These are phyloP conservation scores for Cromileptes altivelis DNA, from an alignment of 2,113 vertebrate species.

Conservation along the genomic window DNA sequence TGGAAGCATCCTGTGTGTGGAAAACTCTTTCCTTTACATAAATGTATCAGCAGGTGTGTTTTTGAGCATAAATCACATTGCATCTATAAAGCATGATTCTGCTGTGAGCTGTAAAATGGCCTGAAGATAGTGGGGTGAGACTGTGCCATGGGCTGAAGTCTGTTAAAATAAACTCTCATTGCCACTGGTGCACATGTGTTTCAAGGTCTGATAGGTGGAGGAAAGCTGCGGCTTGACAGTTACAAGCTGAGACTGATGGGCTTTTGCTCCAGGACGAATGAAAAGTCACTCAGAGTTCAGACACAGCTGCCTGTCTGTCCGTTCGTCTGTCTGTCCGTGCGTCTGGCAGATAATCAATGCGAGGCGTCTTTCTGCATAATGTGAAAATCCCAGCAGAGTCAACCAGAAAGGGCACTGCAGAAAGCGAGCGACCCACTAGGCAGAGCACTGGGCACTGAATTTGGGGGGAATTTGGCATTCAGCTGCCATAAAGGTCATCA, in stretches of 20 bases:
- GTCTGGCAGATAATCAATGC: slow-evolving; percentile 41
- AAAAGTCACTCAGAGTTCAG: slow-evolving; percentile 71
- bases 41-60: slow-evolving; percentile 11
- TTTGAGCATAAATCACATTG: slow-evolving; percentile 16
- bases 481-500: slow-evolving; percentile 8
- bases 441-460: not conserved
- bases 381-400: slow-evolving; percentile 23
- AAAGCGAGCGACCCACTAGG: slow-evolving; percentile 9
- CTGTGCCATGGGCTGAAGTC: not conserved
- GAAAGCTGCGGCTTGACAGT: slow-evolving; percentile 55
- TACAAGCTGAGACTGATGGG: slow-evolving; percentile 53
- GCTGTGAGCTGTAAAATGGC: slow-evolving; percentile 2
- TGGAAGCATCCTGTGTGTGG: not conserved
- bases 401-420: slow-evolving; percentile 31
- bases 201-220: slow-evolving; percentile 9
- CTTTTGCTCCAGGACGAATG: slow-evolving; percentile 45
- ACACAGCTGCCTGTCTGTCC: slow-evolving; percentile 33
- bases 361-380: slow-evolving; percentile 38
- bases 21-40: not conserved
- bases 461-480: slow-evolving; percentile 10
- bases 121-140: not conserved
- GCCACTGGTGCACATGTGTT: slow-evolving; percentile 50
- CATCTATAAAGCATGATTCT: not conserved
- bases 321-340: slow-evolving; percentile 14
- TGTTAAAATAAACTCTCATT: slow-evolving; percentile 35